phyloP scores from a whole-genome alignment of 2,113 vertebrate genomes.

The Ctenodactylus gundi region DNA sequence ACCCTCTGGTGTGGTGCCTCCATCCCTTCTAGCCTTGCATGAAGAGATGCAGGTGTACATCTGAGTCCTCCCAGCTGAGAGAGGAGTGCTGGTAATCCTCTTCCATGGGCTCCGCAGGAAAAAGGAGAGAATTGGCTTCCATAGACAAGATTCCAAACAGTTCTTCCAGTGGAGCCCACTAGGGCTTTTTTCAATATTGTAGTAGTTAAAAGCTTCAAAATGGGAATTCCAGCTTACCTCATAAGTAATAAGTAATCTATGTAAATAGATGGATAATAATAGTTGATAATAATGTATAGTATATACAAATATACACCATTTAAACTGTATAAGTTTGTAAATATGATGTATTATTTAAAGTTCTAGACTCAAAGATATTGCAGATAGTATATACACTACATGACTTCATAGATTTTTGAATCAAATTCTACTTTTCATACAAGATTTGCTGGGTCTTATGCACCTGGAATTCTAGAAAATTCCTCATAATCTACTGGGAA shows the following conservation, averaged over 20 bases:
- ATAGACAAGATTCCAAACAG: background rate
- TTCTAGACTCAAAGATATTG: background rate
- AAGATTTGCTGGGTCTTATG: background rate
- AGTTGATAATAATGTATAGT: background rate
- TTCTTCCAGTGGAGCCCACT: background rate
- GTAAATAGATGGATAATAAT: background rate
- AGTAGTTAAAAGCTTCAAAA: background rate
- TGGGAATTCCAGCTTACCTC: background rate
- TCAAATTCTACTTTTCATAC: background rate
- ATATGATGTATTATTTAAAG: background rate
- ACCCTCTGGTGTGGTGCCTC: rapidly evolving
- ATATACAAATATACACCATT: background rate
- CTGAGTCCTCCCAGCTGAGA: background rate
- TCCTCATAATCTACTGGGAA: background rate
- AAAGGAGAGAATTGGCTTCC: background rate
- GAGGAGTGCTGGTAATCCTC: background rate
- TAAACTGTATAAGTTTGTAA: background rate
- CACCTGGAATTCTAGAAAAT: slow-evolving; percentile 20
- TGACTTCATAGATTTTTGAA: background rate
- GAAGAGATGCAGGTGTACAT: background rate
- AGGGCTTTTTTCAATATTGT: background rate
- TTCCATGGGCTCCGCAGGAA: background rate
- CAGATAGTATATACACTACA: background rate
- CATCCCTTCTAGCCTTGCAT: background rate
- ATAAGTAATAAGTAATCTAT: too few species aligned